Percentiles rank a stretch among this genome's conserved stretches.
These are phyloP conservation scores for Erythrolamprus reginae DNA, from an alignment of 2,113 vertebrate species.

Conservation along the genomic window DNA sequence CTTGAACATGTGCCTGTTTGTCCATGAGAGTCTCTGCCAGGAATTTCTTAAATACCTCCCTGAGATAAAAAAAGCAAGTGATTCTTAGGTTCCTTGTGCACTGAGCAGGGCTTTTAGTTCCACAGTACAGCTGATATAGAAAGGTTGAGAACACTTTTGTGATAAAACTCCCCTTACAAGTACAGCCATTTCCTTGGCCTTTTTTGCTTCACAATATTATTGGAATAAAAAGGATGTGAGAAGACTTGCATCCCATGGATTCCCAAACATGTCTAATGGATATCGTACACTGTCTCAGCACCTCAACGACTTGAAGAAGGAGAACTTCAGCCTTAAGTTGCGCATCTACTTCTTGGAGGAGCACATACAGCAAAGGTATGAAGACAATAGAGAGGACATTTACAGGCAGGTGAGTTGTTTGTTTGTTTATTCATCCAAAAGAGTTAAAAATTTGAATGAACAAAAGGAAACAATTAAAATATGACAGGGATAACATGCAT, in stretches of 20 bases:
- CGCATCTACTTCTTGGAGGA: slow-evolving; percentile 98
- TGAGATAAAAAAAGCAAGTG: slow-evolving; percentile 75
- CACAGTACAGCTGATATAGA: slow-evolving; percentile 14
- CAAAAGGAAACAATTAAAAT: background rate
- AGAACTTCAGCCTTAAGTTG: slow-evolving; percentile 98
- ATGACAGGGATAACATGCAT: background rate
- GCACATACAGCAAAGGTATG: slow-evolving; percentile 88
- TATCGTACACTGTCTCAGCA: slow-evolving; percentile 96
- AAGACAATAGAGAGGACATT: slow-evolving; percentile 80
- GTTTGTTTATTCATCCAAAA: background rate
- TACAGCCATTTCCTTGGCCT: background rate
- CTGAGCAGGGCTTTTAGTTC: slow-evolving; percentile 27
- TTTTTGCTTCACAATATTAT: slow-evolving; percentile 43
- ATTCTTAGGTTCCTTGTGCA: slow-evolving; percentile 27
- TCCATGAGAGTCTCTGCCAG: slow-evolving; percentile 65
- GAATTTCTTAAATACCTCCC: slow-evolving; percentile 84
- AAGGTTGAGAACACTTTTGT: background rate
- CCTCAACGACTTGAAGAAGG: slow-evolving; percentile 97
- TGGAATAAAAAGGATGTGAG: slow-evolving; percentile 64
- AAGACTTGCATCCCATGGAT: slow-evolving; percentile 66
- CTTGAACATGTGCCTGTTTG: slow-evolving; percentile 69
- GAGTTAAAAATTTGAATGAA: background rate
- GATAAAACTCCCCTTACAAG: slow-evolving; percentile 3
- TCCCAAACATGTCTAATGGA: slow-evolving; percentile 84
- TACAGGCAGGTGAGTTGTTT: slow-evolving; percentile 80